Percentiles rank a stretch among this genome's conserved stretches.
phyloP scores from a whole-genome alignment of 2,888 invertebrate species.

The Campopleginae sp. region DNA sequence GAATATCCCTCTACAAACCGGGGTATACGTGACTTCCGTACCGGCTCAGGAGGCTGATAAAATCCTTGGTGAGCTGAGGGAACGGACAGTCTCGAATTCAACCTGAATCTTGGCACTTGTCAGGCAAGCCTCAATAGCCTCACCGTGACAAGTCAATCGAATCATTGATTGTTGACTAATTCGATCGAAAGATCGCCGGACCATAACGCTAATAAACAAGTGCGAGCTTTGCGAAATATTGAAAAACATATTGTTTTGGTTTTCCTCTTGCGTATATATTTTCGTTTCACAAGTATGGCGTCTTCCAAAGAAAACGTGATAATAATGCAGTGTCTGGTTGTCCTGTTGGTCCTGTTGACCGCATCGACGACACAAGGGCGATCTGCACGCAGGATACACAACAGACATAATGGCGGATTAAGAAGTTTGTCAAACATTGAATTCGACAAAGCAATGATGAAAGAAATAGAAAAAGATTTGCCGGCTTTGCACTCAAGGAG shows the following conservation, averaged over 20 bases:
- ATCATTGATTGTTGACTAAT: not conserved
- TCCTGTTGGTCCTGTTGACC: conserved; percentile 23
- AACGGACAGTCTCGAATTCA: conserved; percentile 71
- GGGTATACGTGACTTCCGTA: conserved; percentile 25
- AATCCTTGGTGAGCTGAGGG: conserved; percentile 69
- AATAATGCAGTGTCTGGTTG: conserved; percentile 34
- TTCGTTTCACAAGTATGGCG: not conserved
- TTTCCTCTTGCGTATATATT: not conserved
- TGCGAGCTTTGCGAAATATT: not conserved
- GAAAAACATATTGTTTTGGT: not conserved
- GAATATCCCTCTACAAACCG: conserved; percentile 22
- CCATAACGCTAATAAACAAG: not conserved
- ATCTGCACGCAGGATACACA: conserved; percentile 33
- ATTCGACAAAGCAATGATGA: conserved; percentile 3
- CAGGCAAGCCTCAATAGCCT: not conserved
- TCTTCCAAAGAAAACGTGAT: conserved; percentile 7
- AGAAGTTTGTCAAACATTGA: conserved; percentile 16
- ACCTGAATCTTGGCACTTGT: conserved; percentile 55
- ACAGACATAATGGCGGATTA: not conserved
- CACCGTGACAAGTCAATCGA: not conserved
- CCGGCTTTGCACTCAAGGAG: not conserved
- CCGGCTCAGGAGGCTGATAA: conserved; percentile 72
- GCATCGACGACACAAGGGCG: conserved; percentile 31
- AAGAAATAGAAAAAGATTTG: conserved; percentile 3
- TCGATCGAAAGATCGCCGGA: not conserved